Base-by-base conservation (phyloP, 2,113 vertebrate genomes). In the Sphyrna mokarran region DNA sequence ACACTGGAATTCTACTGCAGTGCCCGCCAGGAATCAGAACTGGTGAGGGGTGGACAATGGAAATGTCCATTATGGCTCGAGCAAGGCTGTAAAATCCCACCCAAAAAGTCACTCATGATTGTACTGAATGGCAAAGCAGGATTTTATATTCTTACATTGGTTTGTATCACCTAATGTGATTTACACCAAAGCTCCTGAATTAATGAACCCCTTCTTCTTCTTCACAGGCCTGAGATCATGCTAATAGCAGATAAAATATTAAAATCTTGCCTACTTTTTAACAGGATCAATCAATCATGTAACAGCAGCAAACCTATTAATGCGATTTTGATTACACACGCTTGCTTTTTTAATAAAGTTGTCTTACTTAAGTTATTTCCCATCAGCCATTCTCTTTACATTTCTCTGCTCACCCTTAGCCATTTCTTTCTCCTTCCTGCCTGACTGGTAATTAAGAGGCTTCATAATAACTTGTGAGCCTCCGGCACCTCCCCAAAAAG, bases 281-380 rank as follows among this genome's bases (percentile, higher is more conserved):
- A 91, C 29, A 66, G 58, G 61, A 66, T 91, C 33, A 37, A 63
- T 91, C 14, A 66, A 37, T 66, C 58, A 91, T 66, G 1, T 66
- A 63, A 66, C 33, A 66, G 86, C 89, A 37, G 89, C 37, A 91
- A 91, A 61, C 16, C 89, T 91, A 66, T 66, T 91, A 91, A 91
- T 37, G 58, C 66, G 61, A 91, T 37, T 66, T 91, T 91, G 89
- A 66, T 91, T 66, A n/a, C 33, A 66, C 63, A 91, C 3, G 18
- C 89, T 66, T 66, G 26, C 29, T 63, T 90, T 90, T n/a, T 66
- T 91, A 66, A 66, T 91, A 91, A 66, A 91, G 89, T 91, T 91
- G 61, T 91, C 89, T 1, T 3, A n/a, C 13, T 91, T 63, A 91
- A 91, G 66, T 66, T 91, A 66, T 66, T 91, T 91, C 61, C 58